phyloP scores from a whole-genome alignment of 2,113 vertebrate species.

The Daboia siamensis region DNA sequence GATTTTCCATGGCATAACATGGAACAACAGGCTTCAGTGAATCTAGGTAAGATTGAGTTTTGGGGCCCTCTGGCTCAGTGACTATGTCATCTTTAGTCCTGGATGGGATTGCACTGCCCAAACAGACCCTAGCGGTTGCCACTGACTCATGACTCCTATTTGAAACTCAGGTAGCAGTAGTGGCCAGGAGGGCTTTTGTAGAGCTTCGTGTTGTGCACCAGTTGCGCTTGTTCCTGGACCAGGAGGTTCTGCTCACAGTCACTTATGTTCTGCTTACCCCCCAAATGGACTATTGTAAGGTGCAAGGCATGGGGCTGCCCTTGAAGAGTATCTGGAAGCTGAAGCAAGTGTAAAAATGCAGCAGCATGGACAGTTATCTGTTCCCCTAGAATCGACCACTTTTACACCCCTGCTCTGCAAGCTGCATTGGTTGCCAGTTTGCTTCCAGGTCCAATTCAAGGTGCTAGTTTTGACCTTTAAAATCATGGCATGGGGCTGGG shows the following conservation, averaged over 20 bases:
- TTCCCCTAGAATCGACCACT: background rate
- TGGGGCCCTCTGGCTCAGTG: background rate
- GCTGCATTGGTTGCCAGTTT: background rate
- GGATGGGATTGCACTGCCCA: background rate
- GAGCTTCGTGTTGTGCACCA: background rate
- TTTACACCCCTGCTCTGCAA: background rate
- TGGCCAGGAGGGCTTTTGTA: background rate
- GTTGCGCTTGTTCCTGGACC: background rate
- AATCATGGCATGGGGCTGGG: background rate
- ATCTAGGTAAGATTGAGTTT: background rate
- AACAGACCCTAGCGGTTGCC: background rate
- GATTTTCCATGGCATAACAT: constrained; percentile 62
- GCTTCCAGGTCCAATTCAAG: background rate
- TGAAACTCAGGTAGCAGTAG: background rate
- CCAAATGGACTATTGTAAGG: background rate
- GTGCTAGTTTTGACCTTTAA: background rate
- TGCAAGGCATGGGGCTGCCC: background rate
- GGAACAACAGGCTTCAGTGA: constrained; percentile 35
- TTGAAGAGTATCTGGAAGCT: background rate
- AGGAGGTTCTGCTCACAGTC: background rate
- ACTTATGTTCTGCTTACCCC: background rate
- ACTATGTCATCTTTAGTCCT: background rate
- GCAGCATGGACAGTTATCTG: background rate
- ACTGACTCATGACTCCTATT: background rate
- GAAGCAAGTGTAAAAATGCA: background rate